Evolutionary conservation across 2,888 invertebrate species (phyloP).

Genomic region (Drosophila antonietae): DNA sequence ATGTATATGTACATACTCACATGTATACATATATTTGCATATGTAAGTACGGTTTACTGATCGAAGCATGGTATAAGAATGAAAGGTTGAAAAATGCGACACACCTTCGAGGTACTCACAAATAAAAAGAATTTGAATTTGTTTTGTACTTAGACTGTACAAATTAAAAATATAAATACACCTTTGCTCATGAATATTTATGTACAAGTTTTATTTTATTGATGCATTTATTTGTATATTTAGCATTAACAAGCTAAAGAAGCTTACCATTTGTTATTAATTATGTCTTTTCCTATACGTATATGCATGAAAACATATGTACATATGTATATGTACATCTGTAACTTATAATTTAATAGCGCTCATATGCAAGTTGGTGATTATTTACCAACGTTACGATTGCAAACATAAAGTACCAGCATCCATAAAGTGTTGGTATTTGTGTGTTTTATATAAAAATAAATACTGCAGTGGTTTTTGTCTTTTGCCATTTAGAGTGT

Average conservation of each 20-base stretch:
- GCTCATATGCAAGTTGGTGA: background rate
- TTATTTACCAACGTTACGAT: background rate
- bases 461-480: background rate
- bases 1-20: background rate
- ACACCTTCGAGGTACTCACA: background rate
- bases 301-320: background rate
- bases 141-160: too few relatives aligned
- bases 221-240: too few relatives aligned
- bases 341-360: background rate
- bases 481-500: background rate
- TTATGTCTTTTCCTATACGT: too few relatives aligned
- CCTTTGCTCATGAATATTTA: background rate
- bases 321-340: background rate
- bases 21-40: background rate
- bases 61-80: slow-evolving; percentile 15
- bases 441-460: background rate
- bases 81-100: background rate
- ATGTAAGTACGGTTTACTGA: slow-evolving; percentile 17
- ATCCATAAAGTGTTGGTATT: background rate
- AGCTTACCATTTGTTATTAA: too few relatives aligned
- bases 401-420: background rate
- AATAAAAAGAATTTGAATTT: background rate
- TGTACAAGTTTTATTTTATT: background rate
- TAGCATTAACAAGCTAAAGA: too few relatives aligned
- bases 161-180: background rate